Evolutionary conservation across 1,140 invertebrate genomes (phyloP).

Genomic region (Drosophila trapezifrons): DNA sequence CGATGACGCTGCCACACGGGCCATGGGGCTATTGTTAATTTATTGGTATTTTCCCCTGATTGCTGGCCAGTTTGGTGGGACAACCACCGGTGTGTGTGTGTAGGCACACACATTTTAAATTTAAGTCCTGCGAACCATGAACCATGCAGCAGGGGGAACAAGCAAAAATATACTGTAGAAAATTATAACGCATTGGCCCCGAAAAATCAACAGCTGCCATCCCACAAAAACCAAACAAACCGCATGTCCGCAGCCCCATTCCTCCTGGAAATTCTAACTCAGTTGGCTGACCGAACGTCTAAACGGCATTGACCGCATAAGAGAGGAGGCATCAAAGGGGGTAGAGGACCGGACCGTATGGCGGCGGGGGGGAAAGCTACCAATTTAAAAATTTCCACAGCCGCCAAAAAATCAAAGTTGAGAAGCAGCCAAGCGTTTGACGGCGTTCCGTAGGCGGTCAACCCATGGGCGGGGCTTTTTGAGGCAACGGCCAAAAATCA

Average conservation of each 20-base stretch:
- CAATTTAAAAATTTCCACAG: constrained; percentile 80
- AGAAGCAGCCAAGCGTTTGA: constrained; percentile 61
- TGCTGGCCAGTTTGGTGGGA: constrained; percentile 2
- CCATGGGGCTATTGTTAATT: constrained; percentile 71
- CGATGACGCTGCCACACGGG: constrained; percentile 2
- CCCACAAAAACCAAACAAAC: constrained; percentile 78
- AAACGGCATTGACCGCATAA: constrained; percentile 78
- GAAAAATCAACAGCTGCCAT: constrained; percentile 79
- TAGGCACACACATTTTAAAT: constrained; percentile 75
- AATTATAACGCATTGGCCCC: constrained; percentile 80
- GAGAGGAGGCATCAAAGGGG: constrained; percentile 26
- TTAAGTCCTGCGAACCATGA: constrained; percentile 50
- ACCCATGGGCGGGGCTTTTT: constrained; percentile 25
- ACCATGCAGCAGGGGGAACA: constrained; percentile 16
- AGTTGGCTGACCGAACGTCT: constrained; percentile 73
- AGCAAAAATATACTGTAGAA: constrained; percentile 53
- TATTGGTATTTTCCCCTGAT: constrained; percentile 59
- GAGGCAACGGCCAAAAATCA: constrained; percentile 41
- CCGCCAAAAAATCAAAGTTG: constrained; percentile 70
- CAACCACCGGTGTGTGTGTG: constrained; percentile 64
- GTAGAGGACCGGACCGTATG: background rate
- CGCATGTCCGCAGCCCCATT: constrained; percentile 51
- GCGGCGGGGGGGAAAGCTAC: constrained; percentile 21
- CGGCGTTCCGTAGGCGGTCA: constrained; percentile 48
- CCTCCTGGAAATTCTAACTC: constrained; percentile 16